A percentile compares a stretch with the other conserved stretches of the same genome.
These are phyloP conservation scores for Brachyptera putata DNA, from an alignment of 2,888 invertebrate species.

Conservation along the genomic window DNA sequence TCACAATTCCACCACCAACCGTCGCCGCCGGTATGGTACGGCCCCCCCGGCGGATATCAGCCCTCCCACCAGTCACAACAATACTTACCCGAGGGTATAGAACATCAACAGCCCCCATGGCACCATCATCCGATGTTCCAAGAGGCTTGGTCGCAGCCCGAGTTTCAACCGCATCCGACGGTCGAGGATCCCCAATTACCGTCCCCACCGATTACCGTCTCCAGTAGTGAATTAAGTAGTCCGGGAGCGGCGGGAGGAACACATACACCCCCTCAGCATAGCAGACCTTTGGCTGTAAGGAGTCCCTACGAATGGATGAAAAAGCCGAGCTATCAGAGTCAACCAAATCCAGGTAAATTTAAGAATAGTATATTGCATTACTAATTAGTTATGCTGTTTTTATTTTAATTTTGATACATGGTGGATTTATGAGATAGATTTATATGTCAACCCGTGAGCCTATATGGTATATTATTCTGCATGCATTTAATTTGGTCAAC, in stretches of 20 bases:
- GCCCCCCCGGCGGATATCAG: conserved; percentile 52
- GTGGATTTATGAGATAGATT: too few relatives aligned
- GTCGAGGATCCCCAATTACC: conserved; percentile 42
- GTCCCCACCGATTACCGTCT: conserved; percentile 56
- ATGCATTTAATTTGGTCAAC: too few relatives aligned
- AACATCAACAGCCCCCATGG: conserved; percentile 30
- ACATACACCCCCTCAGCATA: conserved; percentile 42
- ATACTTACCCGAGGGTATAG: conserved; percentile 30
- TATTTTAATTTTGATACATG: too few relatives aligned
- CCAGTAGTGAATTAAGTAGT: conserved; percentile 58
- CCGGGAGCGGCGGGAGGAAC: conserved; percentile 47
- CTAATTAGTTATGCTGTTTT: too few relatives aligned
- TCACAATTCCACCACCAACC: conserved; percentile 26
- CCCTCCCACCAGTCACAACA: conserved; percentile 48
- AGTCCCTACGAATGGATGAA: conserved; percentile 92
- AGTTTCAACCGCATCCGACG: conserved; percentile 36
- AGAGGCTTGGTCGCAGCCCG: conserved; percentile 31
- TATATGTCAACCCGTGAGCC: too few relatives aligned
- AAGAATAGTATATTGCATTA: too few relatives aligned
- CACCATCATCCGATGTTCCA: conserved; percentile 31
- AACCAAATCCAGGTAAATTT: conserved; percentile 77
- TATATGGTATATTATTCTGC: too few relatives aligned
- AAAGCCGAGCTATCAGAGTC: conserved; percentile 78
- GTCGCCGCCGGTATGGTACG: conserved; percentile 43
- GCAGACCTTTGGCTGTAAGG: conserved; percentile 65